Evolutionary conservation across 1,140 invertebrate species (phyloP).

Genomic region (Meloidogyne hapla): DNA sequence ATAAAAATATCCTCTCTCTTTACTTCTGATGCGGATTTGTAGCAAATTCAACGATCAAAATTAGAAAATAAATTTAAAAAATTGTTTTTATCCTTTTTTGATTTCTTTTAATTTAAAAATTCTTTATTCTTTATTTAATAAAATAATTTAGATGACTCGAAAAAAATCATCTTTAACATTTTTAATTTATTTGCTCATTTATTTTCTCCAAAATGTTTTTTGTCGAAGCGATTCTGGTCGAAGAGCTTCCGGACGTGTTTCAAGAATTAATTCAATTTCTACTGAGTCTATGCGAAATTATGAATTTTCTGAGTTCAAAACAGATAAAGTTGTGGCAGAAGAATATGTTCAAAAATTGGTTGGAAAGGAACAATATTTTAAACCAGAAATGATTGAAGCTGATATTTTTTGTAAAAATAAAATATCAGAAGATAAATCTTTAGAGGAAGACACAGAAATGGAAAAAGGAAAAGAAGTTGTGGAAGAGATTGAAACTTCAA

Average conservation of each 20-base stretch:
- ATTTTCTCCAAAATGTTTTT: not conserved
- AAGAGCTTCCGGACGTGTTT: not conserved
- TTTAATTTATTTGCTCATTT: not conserved
- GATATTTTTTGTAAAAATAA: not conserved
- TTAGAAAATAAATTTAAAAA: too few relatives aligned
- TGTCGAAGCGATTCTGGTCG: not conserved
- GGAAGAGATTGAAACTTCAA: not conserved
- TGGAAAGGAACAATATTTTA: not conserved
- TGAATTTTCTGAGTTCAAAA: not conserved
- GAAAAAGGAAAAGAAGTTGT: too few relatives aligned
- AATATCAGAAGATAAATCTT: not conserved
- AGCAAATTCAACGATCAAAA: too few relatives aligned
- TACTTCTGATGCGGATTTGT: too few relatives aligned
- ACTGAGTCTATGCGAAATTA: not conserved
- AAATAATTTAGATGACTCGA: not conserved
- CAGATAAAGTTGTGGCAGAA: not conserved
- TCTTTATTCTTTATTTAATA: too few relatives aligned
- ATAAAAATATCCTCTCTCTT: too few relatives aligned
- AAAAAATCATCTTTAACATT: not conserved
- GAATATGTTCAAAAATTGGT: slow-evolving; percentile 3
- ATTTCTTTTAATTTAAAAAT: too few relatives aligned
- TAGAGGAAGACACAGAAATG: too few relatives aligned
- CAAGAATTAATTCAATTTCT: not conserved
- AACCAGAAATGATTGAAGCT: not conserved
- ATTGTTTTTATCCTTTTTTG: too few relatives aligned